A percentile compares a stretch with the other conserved stretches of the same genome.
These are phyloP conservation scores for Drosophila conformis DNA, from an alignment of 2,888 invertebrate species.

Conservation along the genomic window DNA sequence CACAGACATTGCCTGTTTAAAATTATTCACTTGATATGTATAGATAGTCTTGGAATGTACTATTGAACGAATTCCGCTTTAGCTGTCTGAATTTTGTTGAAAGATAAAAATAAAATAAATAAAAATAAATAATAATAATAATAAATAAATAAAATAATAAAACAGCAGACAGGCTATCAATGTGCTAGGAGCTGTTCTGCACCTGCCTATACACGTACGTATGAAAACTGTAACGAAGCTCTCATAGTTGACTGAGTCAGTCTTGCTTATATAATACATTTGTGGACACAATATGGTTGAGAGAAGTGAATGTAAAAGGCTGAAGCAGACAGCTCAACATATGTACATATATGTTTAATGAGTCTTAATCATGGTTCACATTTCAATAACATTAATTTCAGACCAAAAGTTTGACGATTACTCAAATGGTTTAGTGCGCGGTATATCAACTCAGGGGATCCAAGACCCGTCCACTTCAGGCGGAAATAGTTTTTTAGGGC, in stretches of 20 bases:
- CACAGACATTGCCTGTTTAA: conserved; percentile 18
- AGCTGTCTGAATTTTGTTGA: conserved; percentile 49
- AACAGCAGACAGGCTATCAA: neutral
- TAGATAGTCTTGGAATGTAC: conserved; percentile 22
- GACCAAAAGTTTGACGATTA: conserved; percentile 77
- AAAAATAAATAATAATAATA: too few relatives aligned
- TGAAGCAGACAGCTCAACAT: neutral
- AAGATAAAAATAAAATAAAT: too few relatives aligned
- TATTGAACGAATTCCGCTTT: conserved; percentile 31
- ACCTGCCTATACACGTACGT: neutral
- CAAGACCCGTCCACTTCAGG: conserved; percentile 41
- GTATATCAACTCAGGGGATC: conserved; percentile 36
- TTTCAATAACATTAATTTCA: conserved; percentile 27
- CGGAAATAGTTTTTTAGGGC: conserved; percentile 65
- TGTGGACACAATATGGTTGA: neutral
- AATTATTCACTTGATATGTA: conserved; percentile 16
- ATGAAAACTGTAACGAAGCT: neutral
- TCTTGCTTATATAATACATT: neutral
- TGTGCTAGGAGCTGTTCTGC: neutral
- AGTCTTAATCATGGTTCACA: neutral
- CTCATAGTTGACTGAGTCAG: neutral
- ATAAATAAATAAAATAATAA: neutral
- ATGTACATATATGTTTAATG: neutral
- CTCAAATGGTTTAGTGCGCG: conserved; percentile 52
- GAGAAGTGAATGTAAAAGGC: neutral